phyloP scores from a whole-genome alignment of 2,113 vertebrate genomes.

The Egretta garzetta region DNA sequence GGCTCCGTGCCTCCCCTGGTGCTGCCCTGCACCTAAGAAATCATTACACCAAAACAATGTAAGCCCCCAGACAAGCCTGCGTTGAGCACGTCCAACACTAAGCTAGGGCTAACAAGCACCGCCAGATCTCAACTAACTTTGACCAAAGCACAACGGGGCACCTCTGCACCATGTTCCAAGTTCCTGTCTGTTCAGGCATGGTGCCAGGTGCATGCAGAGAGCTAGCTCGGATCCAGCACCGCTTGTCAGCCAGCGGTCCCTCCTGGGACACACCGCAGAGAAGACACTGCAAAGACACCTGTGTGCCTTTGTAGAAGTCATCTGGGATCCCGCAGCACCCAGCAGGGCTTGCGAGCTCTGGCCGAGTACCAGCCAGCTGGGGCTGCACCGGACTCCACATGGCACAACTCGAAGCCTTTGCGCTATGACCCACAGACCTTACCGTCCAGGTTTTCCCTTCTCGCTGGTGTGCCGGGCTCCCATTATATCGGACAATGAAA shows the following conservation, averaged over 20 bases:
- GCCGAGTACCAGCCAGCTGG: background rate
- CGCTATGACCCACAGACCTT: background rate
- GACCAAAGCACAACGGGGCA: background rate
- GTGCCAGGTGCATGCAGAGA: background rate
- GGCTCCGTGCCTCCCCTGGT: background rate
- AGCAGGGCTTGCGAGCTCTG: background rate
- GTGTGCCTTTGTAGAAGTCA: background rate
- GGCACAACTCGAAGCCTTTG: background rate
- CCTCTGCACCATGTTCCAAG: background rate
- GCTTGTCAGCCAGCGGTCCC: background rate
- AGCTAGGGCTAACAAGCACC: background rate
- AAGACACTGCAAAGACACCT: background rate
- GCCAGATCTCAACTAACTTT: background rate
- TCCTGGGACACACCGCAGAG: background rate
- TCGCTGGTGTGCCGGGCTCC: background rate
- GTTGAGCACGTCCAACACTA: rapidly evolving
- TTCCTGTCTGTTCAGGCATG: background rate
- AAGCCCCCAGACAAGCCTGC: background rate
- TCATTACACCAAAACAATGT: background rate
- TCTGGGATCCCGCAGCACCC: background rate
- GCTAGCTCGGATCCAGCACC: background rate
- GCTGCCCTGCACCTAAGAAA: background rate
- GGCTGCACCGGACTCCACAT: background rate
- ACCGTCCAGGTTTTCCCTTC: background rate
- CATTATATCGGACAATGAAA: background rate